Percentiles rank a stretch among this genome's conserved stretches.
Conservation (phyloP, 2,797 vertebrate species). For the Poeciliopsis gracilis region DNA sequence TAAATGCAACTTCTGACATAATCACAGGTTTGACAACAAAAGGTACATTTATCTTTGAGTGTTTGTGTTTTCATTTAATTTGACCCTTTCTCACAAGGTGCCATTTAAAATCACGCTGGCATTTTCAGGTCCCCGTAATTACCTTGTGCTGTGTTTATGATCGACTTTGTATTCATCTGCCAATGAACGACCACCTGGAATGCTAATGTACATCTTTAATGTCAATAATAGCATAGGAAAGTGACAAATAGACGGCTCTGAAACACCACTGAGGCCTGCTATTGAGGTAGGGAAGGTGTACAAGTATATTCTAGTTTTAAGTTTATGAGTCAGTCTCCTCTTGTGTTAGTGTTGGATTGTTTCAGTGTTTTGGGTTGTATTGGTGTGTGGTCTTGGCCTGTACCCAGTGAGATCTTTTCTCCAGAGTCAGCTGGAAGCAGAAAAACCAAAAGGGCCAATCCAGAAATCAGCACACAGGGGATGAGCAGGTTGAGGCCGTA, state of each 20-base stretch:
- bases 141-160: slow-evolving; percentile 31
- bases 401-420: slow-evolving; percentile 94
- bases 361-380: slow-evolving; percentile 4
- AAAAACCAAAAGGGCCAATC: slow-evolving; percentile 90
- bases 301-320: slow-evolving; percentile 11
- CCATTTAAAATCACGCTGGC: slow-evolving; percentile 47
- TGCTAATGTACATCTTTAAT: slow-evolving; percentile 46
- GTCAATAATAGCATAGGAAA: slow-evolving; percentile 56
- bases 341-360: slow-evolving; percentile 12
- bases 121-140: slow-evolving; percentile 52
- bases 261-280: slow-evolving; percentile 1
- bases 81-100: slow-evolving; percentile 29
- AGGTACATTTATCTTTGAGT: slow-evolving; percentile 30
- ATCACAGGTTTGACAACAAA: not conserved
- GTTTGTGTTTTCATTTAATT: slow-evolving; percentile 28
- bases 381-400: slow-evolving; percentile 3
- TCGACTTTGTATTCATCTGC: slow-evolving; percentile 26
- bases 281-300: not conserved
- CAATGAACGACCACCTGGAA: slow-evolving; percentile 40
- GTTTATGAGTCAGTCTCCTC: slow-evolving; percentile 26
- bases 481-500: slow-evolving; percentile 92
- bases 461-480: slow-evolving; percentile 92
- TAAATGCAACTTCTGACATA: slow-evolving; percentile 21
- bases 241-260: slow-evolving; percentile 38
- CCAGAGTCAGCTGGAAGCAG: slow-evolving; percentile 93